Evolutionary conservation across 2,113 vertebrate genomes (phyloP).

Genomic region (Tupaia tana): DNA sequence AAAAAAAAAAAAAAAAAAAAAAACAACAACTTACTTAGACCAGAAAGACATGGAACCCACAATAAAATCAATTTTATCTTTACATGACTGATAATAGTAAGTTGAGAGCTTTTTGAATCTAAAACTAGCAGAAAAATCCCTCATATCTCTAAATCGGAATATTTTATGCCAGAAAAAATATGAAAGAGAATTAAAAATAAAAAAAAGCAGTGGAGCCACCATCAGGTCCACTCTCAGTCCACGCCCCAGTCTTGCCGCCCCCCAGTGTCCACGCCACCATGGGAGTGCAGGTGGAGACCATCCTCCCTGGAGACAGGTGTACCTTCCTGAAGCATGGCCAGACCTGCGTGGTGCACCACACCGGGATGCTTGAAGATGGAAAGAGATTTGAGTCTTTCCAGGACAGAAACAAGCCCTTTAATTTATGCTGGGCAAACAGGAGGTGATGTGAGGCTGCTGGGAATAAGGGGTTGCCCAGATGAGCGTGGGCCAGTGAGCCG

Average conservation of each 20-base stretch:
- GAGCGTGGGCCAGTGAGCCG: constrained; percentile 97
- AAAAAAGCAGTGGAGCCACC: no score
- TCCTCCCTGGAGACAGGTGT: no score
- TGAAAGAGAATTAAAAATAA: neutral
- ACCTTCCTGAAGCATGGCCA: no score
- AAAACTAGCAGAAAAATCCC: neutral
- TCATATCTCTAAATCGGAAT: constrained; percentile 6
- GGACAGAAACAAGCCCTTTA: constrained; percentile 97
- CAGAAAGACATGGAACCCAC: neutral
- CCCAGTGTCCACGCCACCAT: no score
- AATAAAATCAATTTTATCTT: neutral
- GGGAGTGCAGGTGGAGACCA: no score
- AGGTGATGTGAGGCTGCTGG: constrained; percentile 96
- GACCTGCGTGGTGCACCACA: neutral
- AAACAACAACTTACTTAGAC: neutral
- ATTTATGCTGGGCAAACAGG: constrained; percentile 96
- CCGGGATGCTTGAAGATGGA: constrained; percentile 95
- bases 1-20: no score
- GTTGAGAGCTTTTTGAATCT: neutral
- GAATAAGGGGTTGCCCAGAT: constrained; percentile 98
- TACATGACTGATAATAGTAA: neutral
- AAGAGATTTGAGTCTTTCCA: constrained; percentile 97
- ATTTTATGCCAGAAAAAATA: neutral
- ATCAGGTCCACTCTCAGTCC: no score
- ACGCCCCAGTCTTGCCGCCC: no score